phyloP scores from a whole-genome alignment of 2,888 invertebrate genomes.

The Trachelus troglodyta region DNA sequence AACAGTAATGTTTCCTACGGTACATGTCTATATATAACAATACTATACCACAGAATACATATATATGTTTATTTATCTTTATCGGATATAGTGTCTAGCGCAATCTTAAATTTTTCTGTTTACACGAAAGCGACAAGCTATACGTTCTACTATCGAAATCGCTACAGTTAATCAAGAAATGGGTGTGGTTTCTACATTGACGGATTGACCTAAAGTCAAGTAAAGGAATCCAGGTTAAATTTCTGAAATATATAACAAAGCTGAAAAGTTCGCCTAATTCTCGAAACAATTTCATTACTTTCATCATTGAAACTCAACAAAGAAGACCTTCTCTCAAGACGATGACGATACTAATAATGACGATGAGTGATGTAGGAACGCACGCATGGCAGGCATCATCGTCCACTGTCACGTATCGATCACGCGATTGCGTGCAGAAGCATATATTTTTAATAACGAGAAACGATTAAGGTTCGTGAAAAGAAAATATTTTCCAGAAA shows the following conservation, averaged over 20 bases:
- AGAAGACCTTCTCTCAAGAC: background rate
- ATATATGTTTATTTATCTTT: background rate
- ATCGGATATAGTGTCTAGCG: background rate
- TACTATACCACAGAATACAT: too few species aligned
- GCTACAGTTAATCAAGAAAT: background rate
- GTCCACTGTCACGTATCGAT: background rate
- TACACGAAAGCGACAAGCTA: background rate
- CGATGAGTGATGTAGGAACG: background rate
- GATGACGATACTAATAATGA: background rate
- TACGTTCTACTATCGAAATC: background rate
- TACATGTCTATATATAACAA: background rate
- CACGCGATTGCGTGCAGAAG: conserved; percentile 5
- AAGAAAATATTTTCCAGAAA: background rate
- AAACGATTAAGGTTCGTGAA: background rate
- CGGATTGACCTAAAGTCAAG: too few species aligned
- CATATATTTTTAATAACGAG: background rate
- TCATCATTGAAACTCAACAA: background rate
- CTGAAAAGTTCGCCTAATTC: background rate
- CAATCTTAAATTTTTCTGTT: too few species aligned
- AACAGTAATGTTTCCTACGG: background rate
- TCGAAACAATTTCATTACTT: background rate
- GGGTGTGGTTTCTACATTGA: background rate
- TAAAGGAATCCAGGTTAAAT: background rate
- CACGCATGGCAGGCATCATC: background rate
- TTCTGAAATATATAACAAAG: background rate